A percentile compares a stretch with the other conserved stretches of the same genome.
phyloP scores from a whole-genome alignment of 2,888 invertebrate species.

The Netelia melanura region DNA sequence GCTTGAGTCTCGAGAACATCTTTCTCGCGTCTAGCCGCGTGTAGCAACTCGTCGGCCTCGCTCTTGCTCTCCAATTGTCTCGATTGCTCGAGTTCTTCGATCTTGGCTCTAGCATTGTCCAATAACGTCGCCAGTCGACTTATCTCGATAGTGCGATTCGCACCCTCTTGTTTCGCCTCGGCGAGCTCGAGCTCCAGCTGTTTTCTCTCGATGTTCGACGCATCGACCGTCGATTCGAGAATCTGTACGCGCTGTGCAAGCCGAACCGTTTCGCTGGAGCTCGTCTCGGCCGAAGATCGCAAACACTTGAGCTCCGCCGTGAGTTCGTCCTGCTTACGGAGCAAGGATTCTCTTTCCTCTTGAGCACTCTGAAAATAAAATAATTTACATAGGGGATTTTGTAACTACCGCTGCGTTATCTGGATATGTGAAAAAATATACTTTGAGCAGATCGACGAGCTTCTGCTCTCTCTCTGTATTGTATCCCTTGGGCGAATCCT shows the following conservation, averaged over 20 bases:
- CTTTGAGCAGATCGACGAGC: slow-evolving; percentile 93
- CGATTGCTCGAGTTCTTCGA: slow-evolving; percentile 90
- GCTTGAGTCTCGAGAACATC: slow-evolving; percentile 90
- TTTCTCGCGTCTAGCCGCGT: slow-evolving; percentile 90
- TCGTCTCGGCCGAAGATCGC: slow-evolving; percentile 87
- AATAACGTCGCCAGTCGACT: slow-evolving; percentile 91
- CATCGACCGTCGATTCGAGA: slow-evolving; percentile 91
- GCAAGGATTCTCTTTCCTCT: slow-evolving; percentile 91
- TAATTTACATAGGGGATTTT: too few species aligned
- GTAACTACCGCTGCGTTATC: background rate
- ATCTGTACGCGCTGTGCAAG: slow-evolving; percentile 90
- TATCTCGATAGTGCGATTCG: slow-evolving; percentile 92
- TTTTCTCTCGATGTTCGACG: slow-evolving; percentile 90
- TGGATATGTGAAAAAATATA: slow-evolving; percentile 75
- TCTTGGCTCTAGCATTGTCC: slow-evolving; percentile 94
- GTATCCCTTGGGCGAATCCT: slow-evolving; percentile 86
- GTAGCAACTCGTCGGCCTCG: slow-evolving; percentile 90
- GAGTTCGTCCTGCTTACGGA: slow-evolving; percentile 92
- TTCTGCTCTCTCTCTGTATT: slow-evolving; percentile 93
- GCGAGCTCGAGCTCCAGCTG: slow-evolving; percentile 91
- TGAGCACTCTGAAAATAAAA: slow-evolving; percentile 87
- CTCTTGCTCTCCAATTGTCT: slow-evolving; percentile 89
- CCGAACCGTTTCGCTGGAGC: slow-evolving; percentile 88
- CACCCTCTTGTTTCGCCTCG: slow-evolving; percentile 90
- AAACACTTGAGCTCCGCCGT: slow-evolving; percentile 89